A percentile compares a stretch with the other conserved stretches of the same genome.
Evolutionary conservation across 2,888 invertebrate genomes (phyloP).

Genomic region (Cyclophora punctaria): DNA sequence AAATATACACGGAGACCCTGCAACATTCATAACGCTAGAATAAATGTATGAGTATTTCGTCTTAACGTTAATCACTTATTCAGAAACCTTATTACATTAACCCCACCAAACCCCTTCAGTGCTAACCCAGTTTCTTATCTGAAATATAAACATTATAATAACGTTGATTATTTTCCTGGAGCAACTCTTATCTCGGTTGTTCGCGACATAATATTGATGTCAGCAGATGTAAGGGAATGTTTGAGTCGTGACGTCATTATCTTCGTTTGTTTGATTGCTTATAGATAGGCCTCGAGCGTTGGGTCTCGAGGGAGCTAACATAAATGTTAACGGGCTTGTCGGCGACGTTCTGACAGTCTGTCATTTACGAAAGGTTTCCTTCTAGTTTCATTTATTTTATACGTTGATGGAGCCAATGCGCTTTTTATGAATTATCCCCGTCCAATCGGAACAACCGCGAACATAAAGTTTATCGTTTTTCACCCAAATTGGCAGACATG

Average conservation of each 20-base stretch:
- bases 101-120: constrained; percentile 13
- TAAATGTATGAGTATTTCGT: no score
- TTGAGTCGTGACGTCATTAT: constrained; percentile 43
- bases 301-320: constrained; percentile 45
- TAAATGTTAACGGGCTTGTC: constrained; percentile 43
- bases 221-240: constrained; percentile 37
- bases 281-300: constrained; percentile 43
- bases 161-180: constrained; percentile 30
- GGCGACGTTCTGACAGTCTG: constrained; percentile 21
- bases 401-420: neutral
- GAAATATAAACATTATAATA: constrained; percentile 28
- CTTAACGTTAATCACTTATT: neutral
- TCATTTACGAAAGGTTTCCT: constrained; percentile 20
- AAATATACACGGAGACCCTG: constrained; percentile 3
- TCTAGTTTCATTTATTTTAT: constrained; percentile 8
- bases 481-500: no score
- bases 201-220: constrained; percentile 35
- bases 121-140: constrained; percentile 14
- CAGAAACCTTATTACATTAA: neutral
- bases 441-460: no score
- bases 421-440: constrained; percentile 1
- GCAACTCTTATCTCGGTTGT: constrained; percentile 28
- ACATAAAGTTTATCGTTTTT: no score
- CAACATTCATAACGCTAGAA: no score
- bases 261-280: constrained; percentile 53